Base-by-base conservation (phyloP, 2,113 vertebrate species). In the Thunnus maccoyii region DNA sequence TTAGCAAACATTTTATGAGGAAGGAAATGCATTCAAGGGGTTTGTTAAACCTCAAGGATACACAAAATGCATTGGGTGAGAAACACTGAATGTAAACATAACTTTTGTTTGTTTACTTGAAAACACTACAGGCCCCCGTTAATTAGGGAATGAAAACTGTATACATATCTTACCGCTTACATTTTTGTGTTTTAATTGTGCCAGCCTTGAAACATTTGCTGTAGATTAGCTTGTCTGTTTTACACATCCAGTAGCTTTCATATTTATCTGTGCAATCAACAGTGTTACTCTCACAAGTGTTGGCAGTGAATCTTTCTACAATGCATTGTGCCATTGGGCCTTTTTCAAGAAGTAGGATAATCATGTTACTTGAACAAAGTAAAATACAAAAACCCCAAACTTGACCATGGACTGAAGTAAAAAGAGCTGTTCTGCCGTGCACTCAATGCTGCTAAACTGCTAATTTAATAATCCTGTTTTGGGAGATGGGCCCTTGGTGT, bases 391-490 rank as follows among this genome's bases (percentile, higher is more conserved):
- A 76, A 36, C 25, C 18, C 8, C 18, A 76, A 76, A 76, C 57
- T 15, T 75, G 56, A 69, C 73, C 57, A 44, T 36, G 3, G 63
- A 80, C 76, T 27, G 41, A 48, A 72, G 56, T 75, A 30, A 52
- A 66, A 77, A 41, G 16, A 70, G 22, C 46, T 51, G 18, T 75
- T 78, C 27, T 1, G 2, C 16, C 41, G 78, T 46, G 7, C 55
- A 64, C 72, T 54, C 25, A 55, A 27, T 64, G 60, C 63, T 51
- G 55, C 74, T 76, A 83, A 87, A 76, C 61, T n/a, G 32, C 71
- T 86, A 80, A 87, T 89, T 85, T 66, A 78, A 89, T 88, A 58
- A 78, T 71, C 32, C 66, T 50, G 57, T 62, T 66, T 72, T 84
- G 71, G 69, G 78, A 80, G 66, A 65, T 1, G 13, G 18, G 66